A percentile compares a stretch with the other conserved stretches of the same genome.
Conservation (phyloP, 2,113 vertebrate genomes). For the Gopherus flavomarginatus region DNA sequence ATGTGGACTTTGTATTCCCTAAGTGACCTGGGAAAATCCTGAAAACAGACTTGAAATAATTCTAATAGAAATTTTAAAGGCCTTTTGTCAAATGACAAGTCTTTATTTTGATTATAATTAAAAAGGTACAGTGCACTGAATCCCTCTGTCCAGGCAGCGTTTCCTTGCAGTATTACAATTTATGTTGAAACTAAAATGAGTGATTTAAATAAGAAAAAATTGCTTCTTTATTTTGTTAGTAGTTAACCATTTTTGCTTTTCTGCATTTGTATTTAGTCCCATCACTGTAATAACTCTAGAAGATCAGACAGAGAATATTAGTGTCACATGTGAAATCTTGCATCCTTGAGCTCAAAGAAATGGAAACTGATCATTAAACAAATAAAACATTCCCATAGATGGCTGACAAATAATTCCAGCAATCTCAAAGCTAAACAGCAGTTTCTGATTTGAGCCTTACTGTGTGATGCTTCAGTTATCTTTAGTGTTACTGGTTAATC, state of each 20-base stretch:
- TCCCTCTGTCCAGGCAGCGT: no score
- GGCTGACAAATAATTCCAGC: not conserved
- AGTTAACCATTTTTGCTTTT: not conserved
- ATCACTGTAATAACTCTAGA: not conserved
- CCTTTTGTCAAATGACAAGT: not conserved
- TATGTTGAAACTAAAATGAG: not conserved
- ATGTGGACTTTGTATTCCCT: not conserved
- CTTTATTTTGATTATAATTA: not conserved
- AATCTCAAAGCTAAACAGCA: not conserved
- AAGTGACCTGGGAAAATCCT: not conserved
- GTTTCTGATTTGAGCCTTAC: not conserved
- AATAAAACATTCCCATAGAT: not conserved
- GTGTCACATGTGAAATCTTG: not conserved
- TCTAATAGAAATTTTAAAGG: not conserved
- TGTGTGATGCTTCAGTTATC: not conserved
- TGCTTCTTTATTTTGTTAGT: not conserved
- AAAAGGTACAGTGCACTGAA: not conserved
- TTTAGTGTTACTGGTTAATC: not conserved
- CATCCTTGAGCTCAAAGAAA: not conserved
- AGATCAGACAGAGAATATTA: not conserved
- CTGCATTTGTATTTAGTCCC: not conserved
- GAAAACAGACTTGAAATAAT: not conserved
- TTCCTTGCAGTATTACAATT: not conserved
- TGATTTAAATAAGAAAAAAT: not conserved
- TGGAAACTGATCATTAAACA: not conserved